A percentile compares a stretch with the other conserved stretches of the same genome.
These are phyloP conservation scores for Babyrousa celebensis DNA, from an alignment of 2,797 vertebrate genomes.

Conservation along the genomic window DNA sequence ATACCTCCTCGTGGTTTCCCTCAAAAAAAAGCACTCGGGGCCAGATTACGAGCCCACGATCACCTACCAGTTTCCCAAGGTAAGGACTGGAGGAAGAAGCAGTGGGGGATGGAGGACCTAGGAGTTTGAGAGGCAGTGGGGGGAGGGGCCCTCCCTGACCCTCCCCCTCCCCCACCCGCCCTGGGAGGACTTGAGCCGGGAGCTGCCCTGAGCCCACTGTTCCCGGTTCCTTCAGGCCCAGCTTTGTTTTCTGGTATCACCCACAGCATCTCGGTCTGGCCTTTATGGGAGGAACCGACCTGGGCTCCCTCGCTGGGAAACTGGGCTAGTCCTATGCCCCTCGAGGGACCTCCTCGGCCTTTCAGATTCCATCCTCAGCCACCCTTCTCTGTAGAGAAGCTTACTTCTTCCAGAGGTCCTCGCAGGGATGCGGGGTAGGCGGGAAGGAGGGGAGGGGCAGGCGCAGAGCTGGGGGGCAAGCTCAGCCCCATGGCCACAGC, in stretches of 20 bases:
- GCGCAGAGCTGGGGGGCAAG: background rate
- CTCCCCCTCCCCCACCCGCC: background rate
- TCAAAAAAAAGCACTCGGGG: conserved; percentile 92
- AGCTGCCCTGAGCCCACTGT: background rate
- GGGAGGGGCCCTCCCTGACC: background rate
- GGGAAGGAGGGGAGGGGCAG: background rate
- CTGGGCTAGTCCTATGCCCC: background rate
- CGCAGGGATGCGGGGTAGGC: background rate
- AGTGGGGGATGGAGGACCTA: too few species aligned
- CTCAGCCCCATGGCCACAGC: background rate
- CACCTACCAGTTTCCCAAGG: conserved; percentile 98
- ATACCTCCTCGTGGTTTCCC: conserved; percentile 97
- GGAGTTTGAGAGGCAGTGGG: background rate
- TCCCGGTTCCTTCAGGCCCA: conserved; percentile 32
- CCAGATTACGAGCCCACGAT: conserved; percentile 95
- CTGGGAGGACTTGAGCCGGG: background rate
- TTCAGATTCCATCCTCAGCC: background rate
- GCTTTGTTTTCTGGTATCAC: conserved; percentile 63
- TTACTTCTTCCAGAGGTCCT: background rate
- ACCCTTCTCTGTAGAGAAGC: background rate
- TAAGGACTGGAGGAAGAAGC: conserved; percentile 84
- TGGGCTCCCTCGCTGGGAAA: background rate
- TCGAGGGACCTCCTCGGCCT: background rate
- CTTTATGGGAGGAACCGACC: conserved; percentile 17
- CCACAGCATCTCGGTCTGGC: conserved; percentile 72